These are phyloP conservation scores for Hemibagrus wyckioides DNA, from an alignment of 2,113 vertebrate species.

Conservation along the genomic window DNA sequence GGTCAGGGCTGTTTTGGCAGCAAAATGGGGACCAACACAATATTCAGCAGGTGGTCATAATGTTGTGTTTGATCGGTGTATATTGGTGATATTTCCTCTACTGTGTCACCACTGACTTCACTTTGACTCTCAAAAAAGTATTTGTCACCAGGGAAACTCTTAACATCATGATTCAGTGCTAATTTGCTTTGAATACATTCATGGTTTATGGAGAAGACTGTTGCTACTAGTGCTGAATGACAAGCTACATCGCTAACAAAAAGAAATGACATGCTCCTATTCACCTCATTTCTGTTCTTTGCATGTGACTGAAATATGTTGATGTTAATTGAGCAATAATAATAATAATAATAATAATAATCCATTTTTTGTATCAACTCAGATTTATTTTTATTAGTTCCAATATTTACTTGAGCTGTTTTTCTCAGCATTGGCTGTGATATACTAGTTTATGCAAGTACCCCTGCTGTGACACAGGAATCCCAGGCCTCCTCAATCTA, in stretches of 20 bases:
- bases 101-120: background rate
- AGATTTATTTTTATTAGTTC: background rate
- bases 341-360: background rate
- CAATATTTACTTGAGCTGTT: background rate
- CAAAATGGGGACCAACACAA: too few species aligned
- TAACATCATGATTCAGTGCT: background rate
- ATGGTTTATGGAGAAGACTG: background rate
- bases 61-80: too few species aligned
- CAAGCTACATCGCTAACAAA: background rate
- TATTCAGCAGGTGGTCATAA: too few species aligned
- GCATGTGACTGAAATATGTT: background rate
- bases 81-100: background rate
- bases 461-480: constrained; percentile 16
- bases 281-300: background rate
- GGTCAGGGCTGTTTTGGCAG: too few species aligned
- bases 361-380: background rate
- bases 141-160: background rate
- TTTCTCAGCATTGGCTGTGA: background rate
- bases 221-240: background rate
- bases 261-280: background rate
- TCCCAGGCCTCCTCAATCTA: constrained; percentile 49
- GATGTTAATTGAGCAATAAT: background rate
- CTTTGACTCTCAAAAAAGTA: background rate
- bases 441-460: constrained; percentile 8
- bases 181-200: background rate